Evolutionary conservation across 2,888 invertebrate genomes (phyloP).

Genomic region (Platerodrilus igneus): DNA sequence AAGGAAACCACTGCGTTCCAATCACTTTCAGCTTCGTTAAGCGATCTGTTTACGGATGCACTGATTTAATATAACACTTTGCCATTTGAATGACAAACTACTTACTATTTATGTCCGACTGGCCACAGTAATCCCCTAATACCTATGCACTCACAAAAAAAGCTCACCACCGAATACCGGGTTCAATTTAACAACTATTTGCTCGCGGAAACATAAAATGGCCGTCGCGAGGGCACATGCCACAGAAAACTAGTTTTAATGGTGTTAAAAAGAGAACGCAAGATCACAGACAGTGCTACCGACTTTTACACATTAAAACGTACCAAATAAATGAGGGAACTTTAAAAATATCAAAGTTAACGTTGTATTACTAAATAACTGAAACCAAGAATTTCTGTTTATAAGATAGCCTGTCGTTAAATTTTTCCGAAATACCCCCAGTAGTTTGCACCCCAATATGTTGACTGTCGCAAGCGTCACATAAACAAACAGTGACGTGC

Average conservation of each 20-base stretch:
- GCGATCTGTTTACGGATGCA: constrained; percentile 41
- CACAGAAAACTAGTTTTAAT: constrained; percentile 56
- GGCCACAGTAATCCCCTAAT: constrained; percentile 23
- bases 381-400: no score
- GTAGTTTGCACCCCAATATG: no score
- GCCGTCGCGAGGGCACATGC: constrained; percentile 66
- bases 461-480: no score
- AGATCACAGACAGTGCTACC: constrained; percentile 33
- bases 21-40: constrained; percentile 46
- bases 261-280: constrained; percentile 44
- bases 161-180: constrained; percentile 57
- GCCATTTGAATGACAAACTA: constrained; percentile 19
- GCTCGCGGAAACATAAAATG: constrained; percentile 64
- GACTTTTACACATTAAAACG: constrained; percentile 29
- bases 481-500: no score
- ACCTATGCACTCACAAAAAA: constrained; percentile 28
- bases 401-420: no score
- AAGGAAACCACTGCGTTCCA: constrained; percentile 53
- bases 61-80: constrained; percentile 37
- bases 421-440: no score
- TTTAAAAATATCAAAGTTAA: no score
- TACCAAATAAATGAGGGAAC: constrained; percentile 12
- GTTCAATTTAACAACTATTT: constrained; percentile 58
- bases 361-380: no score
- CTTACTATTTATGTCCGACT: constrained; percentile 19